Evolutionary conservation across 2,113 vertebrate species (phyloP).

Genomic region (Aleadryas rufinucha): DNA sequence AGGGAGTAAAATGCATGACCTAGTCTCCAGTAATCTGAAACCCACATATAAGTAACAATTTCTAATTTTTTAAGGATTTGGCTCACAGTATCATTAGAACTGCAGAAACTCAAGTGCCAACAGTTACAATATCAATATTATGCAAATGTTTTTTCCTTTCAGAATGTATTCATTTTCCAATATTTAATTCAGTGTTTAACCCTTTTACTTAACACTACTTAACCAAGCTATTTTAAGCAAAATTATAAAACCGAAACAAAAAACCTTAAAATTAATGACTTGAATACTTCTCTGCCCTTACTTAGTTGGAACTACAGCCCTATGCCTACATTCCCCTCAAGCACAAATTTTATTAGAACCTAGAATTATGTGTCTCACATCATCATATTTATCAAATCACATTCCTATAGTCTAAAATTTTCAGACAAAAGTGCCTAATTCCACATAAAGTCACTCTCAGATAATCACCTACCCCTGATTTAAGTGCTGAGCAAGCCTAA

Average conservation of each 20-base stretch:
- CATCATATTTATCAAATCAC: neutral
- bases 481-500: slow-evolving; percentile 20
- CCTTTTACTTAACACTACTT: neutral
- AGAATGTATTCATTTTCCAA: neutral
- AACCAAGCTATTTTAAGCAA: neutral
- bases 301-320: neutral
- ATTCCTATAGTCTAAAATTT: neutral
- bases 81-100: neutral
- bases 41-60: neutral
- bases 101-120: neutral
- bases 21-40: neutral
- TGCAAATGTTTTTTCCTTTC: neutral
- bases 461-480: neutral
- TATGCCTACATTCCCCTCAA: neutral
- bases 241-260: neutral
- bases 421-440: neutral
- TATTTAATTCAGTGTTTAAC: neutral
- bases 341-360: neutral
- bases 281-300: neutral
- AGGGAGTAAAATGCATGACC: neutral
- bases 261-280: neutral
- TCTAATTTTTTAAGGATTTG: neutral
- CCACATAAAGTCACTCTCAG: neutral
- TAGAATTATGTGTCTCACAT: neutral
- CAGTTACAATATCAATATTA: neutral